Evolutionary conservation across 2,888 invertebrate genomes (phyloP).

Genomic region (Listrodromus nycthemerus): DNA sequence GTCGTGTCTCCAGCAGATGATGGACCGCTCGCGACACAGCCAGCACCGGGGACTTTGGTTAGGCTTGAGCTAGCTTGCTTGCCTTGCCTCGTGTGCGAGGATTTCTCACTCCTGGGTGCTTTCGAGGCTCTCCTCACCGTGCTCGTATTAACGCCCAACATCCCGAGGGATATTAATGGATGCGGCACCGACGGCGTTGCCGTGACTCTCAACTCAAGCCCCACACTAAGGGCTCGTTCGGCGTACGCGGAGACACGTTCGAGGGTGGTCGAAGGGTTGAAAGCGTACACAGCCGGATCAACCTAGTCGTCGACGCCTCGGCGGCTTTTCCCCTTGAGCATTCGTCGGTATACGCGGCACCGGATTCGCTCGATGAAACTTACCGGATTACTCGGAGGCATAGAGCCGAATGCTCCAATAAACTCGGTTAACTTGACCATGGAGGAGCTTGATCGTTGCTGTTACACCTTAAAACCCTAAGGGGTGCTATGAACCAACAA

Average conservation of each 20-base stretch:
- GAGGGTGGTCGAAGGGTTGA: constrained; percentile 40
- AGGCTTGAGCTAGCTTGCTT: constrained; percentile 25
- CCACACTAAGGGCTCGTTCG: neutral
- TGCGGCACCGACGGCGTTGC: constrained; percentile 55
- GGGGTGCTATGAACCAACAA: constrained; percentile 30
- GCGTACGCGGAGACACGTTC: constrained; percentile 18
- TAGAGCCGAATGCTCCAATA: neutral
- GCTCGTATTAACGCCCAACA: constrained; percentile 71
- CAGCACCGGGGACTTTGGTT: constrained; percentile 48
- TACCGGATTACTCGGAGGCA: neutral
- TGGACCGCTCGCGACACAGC: constrained; percentile 72
- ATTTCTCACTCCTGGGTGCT: constrained; percentile 8
- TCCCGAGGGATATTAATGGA: constrained; percentile 79
- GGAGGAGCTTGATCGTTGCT: neutral
- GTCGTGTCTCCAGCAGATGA: constrained; percentile 77
- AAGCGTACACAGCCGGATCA: constrained; percentile 56
- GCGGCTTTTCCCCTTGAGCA: constrained; percentile 7
- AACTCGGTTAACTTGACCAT: constrained; percentile 32
- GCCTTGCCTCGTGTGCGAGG: constrained; percentile 14
- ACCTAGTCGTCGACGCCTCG: constrained; percentile 35
- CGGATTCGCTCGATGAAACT: constrained; percentile 21
- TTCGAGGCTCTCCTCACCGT: constrained; percentile 41
- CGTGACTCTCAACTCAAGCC: constrained; percentile 7
- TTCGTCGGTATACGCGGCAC: neutral
- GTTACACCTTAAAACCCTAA: neutral